Percentiles rank a stretch among this genome's conserved stretches.
These are phyloP conservation scores for Leptatherina wallacei DNA, from an alignment of 2,797 vertebrate species.

Conservation along the genomic window DNA sequence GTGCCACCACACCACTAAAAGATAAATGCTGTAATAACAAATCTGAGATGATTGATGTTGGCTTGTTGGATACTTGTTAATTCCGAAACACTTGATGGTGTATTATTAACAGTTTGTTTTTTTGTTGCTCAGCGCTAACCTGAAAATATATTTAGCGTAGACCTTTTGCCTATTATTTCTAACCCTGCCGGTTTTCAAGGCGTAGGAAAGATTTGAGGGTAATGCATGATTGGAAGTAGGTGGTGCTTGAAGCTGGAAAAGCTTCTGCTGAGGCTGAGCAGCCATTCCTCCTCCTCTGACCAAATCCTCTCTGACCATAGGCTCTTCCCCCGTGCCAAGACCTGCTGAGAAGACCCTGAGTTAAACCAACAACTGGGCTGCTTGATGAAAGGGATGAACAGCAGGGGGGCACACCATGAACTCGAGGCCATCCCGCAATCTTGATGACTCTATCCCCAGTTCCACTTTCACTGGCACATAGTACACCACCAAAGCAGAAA, in stretches of 20 bases:
- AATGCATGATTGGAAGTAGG: conserved; percentile 68
- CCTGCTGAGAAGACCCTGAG: conserved; percentile 78
- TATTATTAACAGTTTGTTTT: conserved; percentile 22
- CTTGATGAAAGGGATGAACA: conserved; percentile 78
- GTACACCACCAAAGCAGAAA: conserved; percentile 53
- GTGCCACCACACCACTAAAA: conserved; percentile 67
- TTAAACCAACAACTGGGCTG: conserved; percentile 81
- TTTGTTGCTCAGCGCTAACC: conserved; percentile 21
- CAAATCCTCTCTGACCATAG: conserved; percentile 72
- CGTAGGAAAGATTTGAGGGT: conserved; percentile 57
- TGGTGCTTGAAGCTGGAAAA: conserved; percentile 69
- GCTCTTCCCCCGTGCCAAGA: conserved; percentile 67
- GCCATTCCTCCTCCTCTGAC: conserved; percentile 61
- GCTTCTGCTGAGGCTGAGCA: conserved; percentile 60
- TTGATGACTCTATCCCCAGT: conserved; percentile 77
- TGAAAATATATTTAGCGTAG: conserved; percentile 49
- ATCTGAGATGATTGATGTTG: conserved; percentile 55
- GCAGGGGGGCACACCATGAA: conserved; percentile 59
- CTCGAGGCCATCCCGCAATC: conserved; percentile 61
- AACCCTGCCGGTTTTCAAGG: conserved; percentile 52
- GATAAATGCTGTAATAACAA: conserved; percentile 65
- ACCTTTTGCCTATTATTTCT: conserved; percentile 34
- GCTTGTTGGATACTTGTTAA: conserved; percentile 19
- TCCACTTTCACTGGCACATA: conserved; percentile 67
- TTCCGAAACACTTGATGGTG: conserved; percentile 35